Conservation (phyloP, 1,140 invertebrate species). For the Ephestia elutella region DNA sequence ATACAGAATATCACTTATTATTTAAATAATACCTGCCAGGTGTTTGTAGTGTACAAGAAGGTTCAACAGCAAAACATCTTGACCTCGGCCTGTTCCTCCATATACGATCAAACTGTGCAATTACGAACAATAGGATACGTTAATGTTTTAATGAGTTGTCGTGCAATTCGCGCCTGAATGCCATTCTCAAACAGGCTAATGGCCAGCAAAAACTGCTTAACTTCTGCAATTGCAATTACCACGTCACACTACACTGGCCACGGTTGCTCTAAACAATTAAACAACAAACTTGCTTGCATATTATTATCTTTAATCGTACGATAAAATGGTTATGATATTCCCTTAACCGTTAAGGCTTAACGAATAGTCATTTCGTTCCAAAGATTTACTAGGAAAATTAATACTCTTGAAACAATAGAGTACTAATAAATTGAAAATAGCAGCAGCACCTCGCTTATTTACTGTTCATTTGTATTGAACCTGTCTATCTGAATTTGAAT, state of each 20-base stretch:
- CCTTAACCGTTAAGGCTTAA: background rate
- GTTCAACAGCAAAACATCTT: background rate
- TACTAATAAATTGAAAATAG: too few species aligned
- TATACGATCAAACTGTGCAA: background rate
- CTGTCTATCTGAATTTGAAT: too few species aligned
- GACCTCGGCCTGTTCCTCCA: background rate
- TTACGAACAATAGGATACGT: conserved; percentile 5
- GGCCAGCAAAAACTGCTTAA: conserved; percentile 34
- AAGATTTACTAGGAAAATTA: too few species aligned
- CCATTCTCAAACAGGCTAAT: conserved; percentile 45
- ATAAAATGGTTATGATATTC: background rate
- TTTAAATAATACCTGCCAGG: too few species aligned
- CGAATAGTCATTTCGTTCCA: background rate
- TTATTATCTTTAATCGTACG: conserved; percentile 1
- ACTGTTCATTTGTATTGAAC: too few species aligned
- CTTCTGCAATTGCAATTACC: conserved; percentile 40
- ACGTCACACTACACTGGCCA: conserved; percentile 40
- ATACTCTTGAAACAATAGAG: too few species aligned
- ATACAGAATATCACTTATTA: too few species aligned
- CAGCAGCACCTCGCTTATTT: too few species aligned
- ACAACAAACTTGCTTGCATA: conserved; percentile 5
- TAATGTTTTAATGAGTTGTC: conserved; percentile 17
- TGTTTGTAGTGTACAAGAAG: too few species aligned
- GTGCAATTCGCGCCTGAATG: conserved; percentile 29
- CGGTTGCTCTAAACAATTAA: conserved; percentile 18